Evolutionary conservation across 2,888 invertebrate species (phyloP), one percentile per base, ranked within the genome.

Genomic region (Pardosa pseudoannulata): DNA sequence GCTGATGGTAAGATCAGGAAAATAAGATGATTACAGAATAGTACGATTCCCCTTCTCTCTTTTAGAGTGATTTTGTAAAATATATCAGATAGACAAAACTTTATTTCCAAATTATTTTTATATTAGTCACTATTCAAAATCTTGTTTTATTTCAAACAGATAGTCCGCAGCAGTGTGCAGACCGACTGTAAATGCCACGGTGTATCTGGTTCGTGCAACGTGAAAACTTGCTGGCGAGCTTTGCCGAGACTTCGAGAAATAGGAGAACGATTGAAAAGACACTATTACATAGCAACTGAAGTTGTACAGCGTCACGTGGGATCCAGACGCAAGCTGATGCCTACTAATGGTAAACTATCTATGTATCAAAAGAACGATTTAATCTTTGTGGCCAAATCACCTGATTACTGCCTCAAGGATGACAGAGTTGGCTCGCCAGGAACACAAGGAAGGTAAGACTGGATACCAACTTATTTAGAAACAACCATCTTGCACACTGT

Each of bases 101-200:
- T n/a, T n/a, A n/a, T n/a, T n/a, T n/a, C n/a, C n/a, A n/a, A n/a
- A n/a, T n/a, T n/a, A n/a, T n/a, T n/a, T n/a, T n/a, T n/a, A n/a
- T n/a, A n/a, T n/a, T n/a, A n/a, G n/a, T n/a, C n/a, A n/a, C n/a
- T n/a, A n/a, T n/a, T n/a, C n/a, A n/a, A n/a, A n/a, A n/a, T n/a
- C n/a, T n/a, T n/a, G n/a, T n/a, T n/a, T n/a, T n/a, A n/a, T n/a
- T n/a, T n/a, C n/a, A n/a, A n/a, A 87, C 95, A 98, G 98, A 97
- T 97, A 92, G 97, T 98, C 89, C 95, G 96, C 90, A 93, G 95
- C 76, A 96, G 96, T 93, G 97, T 98, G 97, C 94, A 95, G 73
- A 96, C 97, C 91, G 97, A 98, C 93, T 99, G 99, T 93, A 99
- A 99, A 93, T 99, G 99, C 91, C 99, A 99, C 93, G 99, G 99